A percentile compares a stretch with the other conserved stretches of the same genome.
Evolutionary conservation across 1,140 invertebrate species (phyloP).

Genomic region (Muscidifurax raptorellus): DNA sequence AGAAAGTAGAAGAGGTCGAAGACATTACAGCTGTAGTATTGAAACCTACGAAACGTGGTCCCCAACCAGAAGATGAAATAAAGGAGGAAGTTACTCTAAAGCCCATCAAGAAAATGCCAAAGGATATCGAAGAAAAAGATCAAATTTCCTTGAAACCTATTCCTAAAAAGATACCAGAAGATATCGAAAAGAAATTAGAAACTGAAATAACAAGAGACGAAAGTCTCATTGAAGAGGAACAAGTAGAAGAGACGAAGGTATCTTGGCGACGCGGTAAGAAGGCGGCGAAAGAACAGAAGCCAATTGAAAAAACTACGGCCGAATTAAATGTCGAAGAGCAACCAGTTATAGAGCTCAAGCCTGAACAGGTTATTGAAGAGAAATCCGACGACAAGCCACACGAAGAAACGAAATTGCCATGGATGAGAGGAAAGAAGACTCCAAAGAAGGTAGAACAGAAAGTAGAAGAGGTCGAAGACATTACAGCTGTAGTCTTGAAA

Average conservation of each 20-base stretch:
- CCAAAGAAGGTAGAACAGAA: slow-evolving; percentile 55
- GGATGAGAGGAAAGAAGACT: slow-evolving; percentile 67
- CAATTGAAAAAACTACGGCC: neutral
- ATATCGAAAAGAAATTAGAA: neutral
- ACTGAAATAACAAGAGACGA: slow-evolving; percentile 54
- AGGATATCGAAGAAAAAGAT: neutral
- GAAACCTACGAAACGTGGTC: slow-evolving; percentile 55
- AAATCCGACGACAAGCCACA: neutral
- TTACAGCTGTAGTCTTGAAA: slow-evolving; percentile 58
- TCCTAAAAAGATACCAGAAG: slow-evolving; percentile 26
- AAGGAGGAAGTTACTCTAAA: slow-evolving; percentile 16
- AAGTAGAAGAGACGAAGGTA: slow-evolving; percentile 64
- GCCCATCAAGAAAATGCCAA: neutral
- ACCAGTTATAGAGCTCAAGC: neutral
- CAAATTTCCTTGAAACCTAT: slow-evolving; percentile 14
- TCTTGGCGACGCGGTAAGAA: slow-evolving; percentile 71
- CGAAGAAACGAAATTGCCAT: slow-evolving; percentile 16
- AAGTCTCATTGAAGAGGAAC: slow-evolving; percentile 53
- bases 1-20: slow-evolving; percentile 56
- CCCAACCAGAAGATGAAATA: slow-evolving; percentile 44
- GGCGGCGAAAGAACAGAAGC: slow-evolving; percentile 52
- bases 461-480: slow-evolving; percentile 60
- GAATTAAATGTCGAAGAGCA: neutral
- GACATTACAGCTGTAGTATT: slow-evolving; percentile 61
- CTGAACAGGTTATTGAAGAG: slow-evolving; percentile 22